Evolutionary conservation across 2,113 vertebrate genomes (phyloP).

Genomic region (Heterotilapia buettikoferi): DNA sequence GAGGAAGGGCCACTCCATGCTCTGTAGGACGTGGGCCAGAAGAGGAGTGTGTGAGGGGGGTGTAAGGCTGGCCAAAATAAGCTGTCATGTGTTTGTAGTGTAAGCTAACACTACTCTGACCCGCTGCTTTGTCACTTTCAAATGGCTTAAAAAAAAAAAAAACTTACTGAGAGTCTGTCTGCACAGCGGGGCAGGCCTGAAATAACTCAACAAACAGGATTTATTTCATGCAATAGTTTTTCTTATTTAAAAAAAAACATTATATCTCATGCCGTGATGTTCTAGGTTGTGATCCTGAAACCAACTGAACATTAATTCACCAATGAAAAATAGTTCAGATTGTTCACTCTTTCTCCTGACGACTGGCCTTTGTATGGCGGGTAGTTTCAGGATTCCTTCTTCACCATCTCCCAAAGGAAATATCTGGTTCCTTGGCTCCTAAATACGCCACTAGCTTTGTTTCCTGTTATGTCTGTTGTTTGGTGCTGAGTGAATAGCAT

Average conservation of each 20-base stretch:
- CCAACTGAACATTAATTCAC: neutral
- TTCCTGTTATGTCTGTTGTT: neutral
- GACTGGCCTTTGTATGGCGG: neutral
- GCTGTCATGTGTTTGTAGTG: constrained; percentile 39
- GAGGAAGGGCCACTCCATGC: neutral
- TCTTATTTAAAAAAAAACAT: fast-evolving
- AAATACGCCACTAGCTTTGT: neutral
- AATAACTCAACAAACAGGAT: neutral
- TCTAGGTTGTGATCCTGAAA: neutral
- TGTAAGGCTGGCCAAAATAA: constrained; percentile 22
- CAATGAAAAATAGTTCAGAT: neutral
- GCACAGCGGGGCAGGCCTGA: neutral
- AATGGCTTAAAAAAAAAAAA: neutral
- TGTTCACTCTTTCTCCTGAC: neutral
- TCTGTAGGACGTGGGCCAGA: neutral
- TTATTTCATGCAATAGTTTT: neutral
- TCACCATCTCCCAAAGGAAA: neutral
- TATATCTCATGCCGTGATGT: neutral
- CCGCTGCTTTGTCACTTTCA: constrained; percentile 1
- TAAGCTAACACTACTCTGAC: constrained; percentile 40
- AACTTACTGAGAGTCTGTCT: neutral
- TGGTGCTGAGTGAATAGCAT: neutral
- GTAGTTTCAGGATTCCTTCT: neutral
- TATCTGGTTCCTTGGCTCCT: neutral
- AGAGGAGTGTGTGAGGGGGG: neutral